Percentiles rank a stretch among this genome's conserved stretches.
Evolutionary conservation across 2,113 vertebrate species (phyloP).

Genomic region (Hiodon alosoides): DNA sequence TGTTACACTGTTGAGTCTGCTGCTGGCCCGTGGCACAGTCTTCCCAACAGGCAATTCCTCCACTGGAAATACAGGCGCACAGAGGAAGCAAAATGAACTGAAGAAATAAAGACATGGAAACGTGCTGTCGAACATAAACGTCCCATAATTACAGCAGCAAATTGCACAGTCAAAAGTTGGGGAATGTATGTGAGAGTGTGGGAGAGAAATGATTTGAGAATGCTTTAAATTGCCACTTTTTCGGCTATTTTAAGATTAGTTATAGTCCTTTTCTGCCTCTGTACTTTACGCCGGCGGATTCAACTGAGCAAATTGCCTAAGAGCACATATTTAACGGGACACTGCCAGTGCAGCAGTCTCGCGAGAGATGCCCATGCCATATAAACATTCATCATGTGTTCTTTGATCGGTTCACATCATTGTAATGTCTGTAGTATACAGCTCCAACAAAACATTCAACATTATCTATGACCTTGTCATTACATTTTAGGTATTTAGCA

Average conservation of each 20-base stretch:
- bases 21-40: constrained; percentile 15
- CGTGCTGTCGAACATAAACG: constrained; percentile 15
- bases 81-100: constrained; percentile 18
- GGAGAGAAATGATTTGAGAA: neutral
- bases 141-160: neutral
- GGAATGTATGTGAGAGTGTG: neutral
- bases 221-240: no score
- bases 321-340: neutral
- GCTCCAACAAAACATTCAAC: no score
- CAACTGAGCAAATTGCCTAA: neutral
- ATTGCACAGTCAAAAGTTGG: neutral
- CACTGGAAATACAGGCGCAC: constrained; percentile 32
- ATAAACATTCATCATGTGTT: neutral
- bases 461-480: neutral
- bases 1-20: constrained; percentile 1
- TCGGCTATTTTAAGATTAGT: no score
- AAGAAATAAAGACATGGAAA: constrained; percentile 16
- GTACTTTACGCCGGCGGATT: neutral
- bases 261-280: no score
- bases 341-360: neutral
- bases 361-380: neutral
- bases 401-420: no score
- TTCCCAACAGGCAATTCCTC: neutral
- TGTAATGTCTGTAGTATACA: no score
- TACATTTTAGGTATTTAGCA: no score